Conservation (phyloP, 1,140 invertebrate genomes). For the Theocolax elegans region DNA sequence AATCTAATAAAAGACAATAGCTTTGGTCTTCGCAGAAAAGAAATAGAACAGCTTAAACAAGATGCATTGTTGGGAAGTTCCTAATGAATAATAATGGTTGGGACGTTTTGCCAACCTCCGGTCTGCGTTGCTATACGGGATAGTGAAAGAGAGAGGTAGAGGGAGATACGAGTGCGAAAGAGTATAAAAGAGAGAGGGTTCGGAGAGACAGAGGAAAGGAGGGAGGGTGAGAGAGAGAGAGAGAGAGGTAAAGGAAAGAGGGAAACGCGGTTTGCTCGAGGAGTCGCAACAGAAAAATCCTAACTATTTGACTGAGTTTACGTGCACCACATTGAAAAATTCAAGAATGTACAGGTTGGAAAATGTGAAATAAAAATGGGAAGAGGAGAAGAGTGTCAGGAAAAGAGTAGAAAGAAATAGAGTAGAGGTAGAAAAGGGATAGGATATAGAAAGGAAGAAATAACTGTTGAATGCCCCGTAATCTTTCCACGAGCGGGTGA, state of each 20-base stretch:
- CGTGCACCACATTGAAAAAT: conserved; percentile 22
- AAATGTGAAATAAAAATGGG: no score
- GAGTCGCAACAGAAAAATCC: conserved; percentile 10
- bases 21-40: conserved; percentile 1
- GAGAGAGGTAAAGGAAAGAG: background rate
- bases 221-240: background rate
- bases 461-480: conserved; percentile 19
- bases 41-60: conserved; percentile 24
- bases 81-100: conserved; percentile 35
- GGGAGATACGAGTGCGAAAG: background rate
- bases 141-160: background rate
- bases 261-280: background rate
- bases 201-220: background rate
- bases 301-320: conserved; percentile 27
- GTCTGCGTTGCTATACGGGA: background rate
- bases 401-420: background rate
- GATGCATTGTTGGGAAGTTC: conserved; percentile 16
- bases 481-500: conserved; percentile 11
- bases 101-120: conserved; percentile 3
- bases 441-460: background rate
- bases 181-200: background rate
- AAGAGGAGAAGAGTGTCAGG: no score
- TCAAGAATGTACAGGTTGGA: background rate
- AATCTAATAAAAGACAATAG: conserved; percentile 14
- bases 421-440: background rate